Evolutionary conservation across 2,113 vertebrate species (phyloP).

Genomic region (Budorcas taxicolor): DNA sequence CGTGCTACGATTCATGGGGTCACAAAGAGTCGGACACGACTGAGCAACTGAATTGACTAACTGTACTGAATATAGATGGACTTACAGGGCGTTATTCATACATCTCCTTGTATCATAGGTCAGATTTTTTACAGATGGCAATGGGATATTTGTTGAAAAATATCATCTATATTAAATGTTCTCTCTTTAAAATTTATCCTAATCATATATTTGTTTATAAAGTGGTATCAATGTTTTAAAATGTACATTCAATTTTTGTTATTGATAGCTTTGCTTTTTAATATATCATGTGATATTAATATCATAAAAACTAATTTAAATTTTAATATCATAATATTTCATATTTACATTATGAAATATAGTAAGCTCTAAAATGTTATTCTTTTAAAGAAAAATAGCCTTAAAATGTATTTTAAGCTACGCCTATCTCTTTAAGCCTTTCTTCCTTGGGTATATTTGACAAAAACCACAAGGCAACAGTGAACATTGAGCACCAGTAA

Average conservation of each 20-base stretch:
- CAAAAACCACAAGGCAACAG: not conserved
- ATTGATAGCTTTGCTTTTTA: not conserved
- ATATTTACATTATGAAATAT: not conserved
- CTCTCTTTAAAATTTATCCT: not conserved
- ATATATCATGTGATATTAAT: not conserved
- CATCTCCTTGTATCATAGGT: not conserved
- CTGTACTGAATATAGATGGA: not conserved
- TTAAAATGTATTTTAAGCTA: not conserved
- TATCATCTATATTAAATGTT: not conserved
- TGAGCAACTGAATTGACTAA: too few species aligned
- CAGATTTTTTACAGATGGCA: not conserved
- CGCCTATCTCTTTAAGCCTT: not conserved
- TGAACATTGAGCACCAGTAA: slow-evolving; percentile 42
- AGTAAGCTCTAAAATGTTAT: not conserved
- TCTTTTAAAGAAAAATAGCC: not conserved
- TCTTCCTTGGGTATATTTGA: not conserved
- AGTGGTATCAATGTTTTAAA: not conserved
- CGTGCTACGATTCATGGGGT: too few species aligned
- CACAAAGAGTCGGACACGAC: too few species aligned
- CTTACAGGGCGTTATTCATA: not conserved
- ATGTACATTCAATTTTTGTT: not conserved
- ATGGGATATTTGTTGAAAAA: not conserved
- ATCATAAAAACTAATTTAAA: not conserved
- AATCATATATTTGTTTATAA: not conserved
- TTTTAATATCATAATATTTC: not conserved